Evolutionary conservation across 2,888 invertebrate species (phyloP).

Genomic region (Acleris cristana): DNA sequence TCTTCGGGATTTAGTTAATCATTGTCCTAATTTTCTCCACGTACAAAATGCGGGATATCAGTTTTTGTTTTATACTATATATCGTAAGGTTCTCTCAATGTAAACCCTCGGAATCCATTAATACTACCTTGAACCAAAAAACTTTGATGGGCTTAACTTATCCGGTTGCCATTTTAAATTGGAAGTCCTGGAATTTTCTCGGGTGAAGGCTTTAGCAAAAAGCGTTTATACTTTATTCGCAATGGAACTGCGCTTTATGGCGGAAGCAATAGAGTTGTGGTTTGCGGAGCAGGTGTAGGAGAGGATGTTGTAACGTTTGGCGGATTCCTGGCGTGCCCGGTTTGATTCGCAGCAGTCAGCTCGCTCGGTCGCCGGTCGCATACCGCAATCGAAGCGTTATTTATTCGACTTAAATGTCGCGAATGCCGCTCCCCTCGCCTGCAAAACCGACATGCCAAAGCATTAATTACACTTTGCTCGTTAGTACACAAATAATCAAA

Average conservation of each 20-base stretch:
- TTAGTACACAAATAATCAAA: neutral
- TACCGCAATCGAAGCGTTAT: constrained; percentile 61
- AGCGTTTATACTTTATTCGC: constrained; percentile 46
- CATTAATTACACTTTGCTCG: constrained; percentile 22
- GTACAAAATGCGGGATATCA: neutral
- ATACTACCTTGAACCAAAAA: constrained; percentile 42
- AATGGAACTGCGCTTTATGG: constrained; percentile 49
- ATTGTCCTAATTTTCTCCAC: neutral
- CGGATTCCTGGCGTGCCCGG: constrained; percentile 57
- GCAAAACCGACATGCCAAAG: constrained; percentile 16
- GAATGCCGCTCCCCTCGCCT: constrained; percentile 23
- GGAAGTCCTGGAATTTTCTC: constrained; percentile 71
- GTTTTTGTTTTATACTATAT: constrained; percentile 12
- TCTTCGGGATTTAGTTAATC: neutral
- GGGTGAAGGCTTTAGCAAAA: constrained; percentile 60
- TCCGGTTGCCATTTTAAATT: constrained; percentile 66
- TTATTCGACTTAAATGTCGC: constrained; percentile 49
- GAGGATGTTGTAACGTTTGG: constrained; percentile 55
- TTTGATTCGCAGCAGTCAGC: constrained; percentile 54
- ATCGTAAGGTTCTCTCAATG: constrained; percentile 17
- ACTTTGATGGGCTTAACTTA: constrained; percentile 55
- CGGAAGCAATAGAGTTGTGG: constrained; percentile 56
- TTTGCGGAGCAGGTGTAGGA: constrained; percentile 48
- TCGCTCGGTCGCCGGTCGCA: constrained; percentile 51
- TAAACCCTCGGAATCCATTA: constrained; percentile 38